phyloP scores from a whole-genome alignment of 2,888 invertebrate species.

The Torymus aiolomorphi region DNA sequence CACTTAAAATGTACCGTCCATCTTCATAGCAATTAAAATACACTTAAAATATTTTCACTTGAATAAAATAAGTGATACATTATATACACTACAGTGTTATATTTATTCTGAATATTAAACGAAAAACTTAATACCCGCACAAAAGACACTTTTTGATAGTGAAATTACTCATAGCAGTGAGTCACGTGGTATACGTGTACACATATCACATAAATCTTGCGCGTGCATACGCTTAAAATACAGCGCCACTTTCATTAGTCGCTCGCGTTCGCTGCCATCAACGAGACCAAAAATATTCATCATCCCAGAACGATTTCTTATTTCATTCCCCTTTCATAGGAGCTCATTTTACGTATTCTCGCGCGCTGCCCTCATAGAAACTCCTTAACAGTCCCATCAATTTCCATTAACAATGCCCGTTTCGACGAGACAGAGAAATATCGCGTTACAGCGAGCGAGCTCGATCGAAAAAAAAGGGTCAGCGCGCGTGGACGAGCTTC shows the following conservation, averaged over 20 bases:
- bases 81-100: too few species aligned
- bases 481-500: slow-evolving; percentile 7
- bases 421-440: slow-evolving; percentile 53
- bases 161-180: too few species aligned
- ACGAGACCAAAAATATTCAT: slow-evolving; percentile 39
- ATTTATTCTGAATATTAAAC: too few species aligned
- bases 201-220: not conserved
- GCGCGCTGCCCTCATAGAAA: slow-evolving; percentile 23
- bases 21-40: too few species aligned
- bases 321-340: not conserved
- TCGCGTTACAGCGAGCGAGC: slow-evolving; percentile 35
- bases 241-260: slow-evolving; percentile 4
- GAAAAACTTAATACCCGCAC: too few species aligned
- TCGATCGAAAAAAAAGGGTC: slow-evolving; percentile 19
- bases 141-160: too few species aligned
- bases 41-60: too few species aligned
- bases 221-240: not conserved
- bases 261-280: slow-evolving; percentile 10
- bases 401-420: slow-evolving; percentile 53
- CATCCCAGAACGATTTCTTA: slow-evolving; percentile 32
- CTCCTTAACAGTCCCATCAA: slow-evolving; percentile 52
- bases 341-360: slow-evolving; percentile 28
- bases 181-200: not conserved
- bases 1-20: too few species aligned
- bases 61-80: too few species aligned